Conservation (phyloP, 2,888 invertebrate species). For the Laothoe populi region DNA sequence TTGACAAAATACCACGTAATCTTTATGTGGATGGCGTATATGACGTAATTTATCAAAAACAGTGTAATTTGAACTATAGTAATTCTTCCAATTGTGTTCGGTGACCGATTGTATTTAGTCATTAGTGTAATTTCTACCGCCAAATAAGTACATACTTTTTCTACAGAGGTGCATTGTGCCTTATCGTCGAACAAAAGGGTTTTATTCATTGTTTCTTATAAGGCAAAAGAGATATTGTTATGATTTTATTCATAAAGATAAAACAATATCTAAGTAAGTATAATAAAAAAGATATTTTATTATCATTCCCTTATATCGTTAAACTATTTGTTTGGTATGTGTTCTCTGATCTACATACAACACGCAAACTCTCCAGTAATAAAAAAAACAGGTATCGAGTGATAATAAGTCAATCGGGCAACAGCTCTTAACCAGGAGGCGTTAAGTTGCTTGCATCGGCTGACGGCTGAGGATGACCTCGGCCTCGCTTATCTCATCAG, state of each 20-base stretch:
- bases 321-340: slow-evolving; percentile 4
- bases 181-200: slow-evolving; percentile 9
- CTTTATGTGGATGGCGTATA: too few species aligned
- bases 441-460: slow-evolving; percentile 25
- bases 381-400: background rate
- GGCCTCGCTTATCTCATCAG: slow-evolving; percentile 64
- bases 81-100: slow-evolving; percentile 50
- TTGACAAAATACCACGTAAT: slow-evolving; percentile 7
- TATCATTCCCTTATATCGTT: background rate
- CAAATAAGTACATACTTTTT: slow-evolving; percentile 30
- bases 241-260: background rate
- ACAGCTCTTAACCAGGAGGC: background rate
- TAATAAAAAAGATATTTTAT: slow-evolving; percentile 28
- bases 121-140: slow-evolving; percentile 45
- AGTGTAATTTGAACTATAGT: slow-evolving; percentile 35
- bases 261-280: background rate
- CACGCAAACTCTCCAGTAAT: slow-evolving; percentile 10
- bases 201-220: slow-evolving; percentile 14
- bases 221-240: background rate
- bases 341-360: slow-evolving; percentile 4
- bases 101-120: slow-evolving; percentile 49
- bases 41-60: slow-evolving; percentile 2
- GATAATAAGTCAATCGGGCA: background rate
- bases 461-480: slow-evolving; percentile 49
- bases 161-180: background rate